Percentiles rank a stretch among this genome's conserved stretches.
Conservation (phyloP, 30 jellyfish, hydroid and myxozoan genomes). For the Nemopilema nomurai region DNA sequence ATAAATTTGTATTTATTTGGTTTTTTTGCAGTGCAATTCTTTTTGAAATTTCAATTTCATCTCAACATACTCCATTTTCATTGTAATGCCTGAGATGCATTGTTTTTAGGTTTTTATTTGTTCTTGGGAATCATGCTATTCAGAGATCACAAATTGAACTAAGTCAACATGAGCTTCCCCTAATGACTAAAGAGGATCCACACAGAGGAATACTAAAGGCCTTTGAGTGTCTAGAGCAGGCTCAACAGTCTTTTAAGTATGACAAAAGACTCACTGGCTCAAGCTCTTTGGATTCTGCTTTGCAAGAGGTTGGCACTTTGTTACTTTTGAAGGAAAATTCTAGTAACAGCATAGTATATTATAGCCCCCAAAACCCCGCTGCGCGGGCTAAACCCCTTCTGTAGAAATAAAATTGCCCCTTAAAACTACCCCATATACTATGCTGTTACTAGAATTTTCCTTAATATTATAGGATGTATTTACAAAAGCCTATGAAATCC, state of each 20-base stretch:
- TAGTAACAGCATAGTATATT: too few relatives aligned
- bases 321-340: too few relatives aligned
- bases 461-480: too few relatives aligned
- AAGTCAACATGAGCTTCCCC: slow-evolving; percentile 32
- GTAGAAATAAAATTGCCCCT: too few relatives aligned
- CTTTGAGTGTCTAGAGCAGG: slow-evolving; percentile 76
- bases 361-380: too few relatives aligned
- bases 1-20: not conserved
- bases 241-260: slow-evolving; percentile 80
- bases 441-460: too few relatives aligned
- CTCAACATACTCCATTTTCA: not conserved
- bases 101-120: slow-evolving; percentile 64
- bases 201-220: slow-evolving; percentile 86
- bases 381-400: too few relatives aligned
- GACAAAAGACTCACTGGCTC: slow-evolving; percentile 97
- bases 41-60: not conserved
- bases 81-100: not conserved
- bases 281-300: slow-evolving; percentile 87
- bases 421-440: too few relatives aligned
- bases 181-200: slow-evolving; percentile 60
- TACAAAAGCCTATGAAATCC: too few relatives aligned
- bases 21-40: not conserved
- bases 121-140: slow-evolving; percentile 66
- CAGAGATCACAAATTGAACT: slow-evolving; percentile 52
- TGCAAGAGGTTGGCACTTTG: slow-evolving; percentile 91